phyloP scores from a whole-genome alignment of 1,140 invertebrate species.

The Branchinecta lynchi region DNA sequence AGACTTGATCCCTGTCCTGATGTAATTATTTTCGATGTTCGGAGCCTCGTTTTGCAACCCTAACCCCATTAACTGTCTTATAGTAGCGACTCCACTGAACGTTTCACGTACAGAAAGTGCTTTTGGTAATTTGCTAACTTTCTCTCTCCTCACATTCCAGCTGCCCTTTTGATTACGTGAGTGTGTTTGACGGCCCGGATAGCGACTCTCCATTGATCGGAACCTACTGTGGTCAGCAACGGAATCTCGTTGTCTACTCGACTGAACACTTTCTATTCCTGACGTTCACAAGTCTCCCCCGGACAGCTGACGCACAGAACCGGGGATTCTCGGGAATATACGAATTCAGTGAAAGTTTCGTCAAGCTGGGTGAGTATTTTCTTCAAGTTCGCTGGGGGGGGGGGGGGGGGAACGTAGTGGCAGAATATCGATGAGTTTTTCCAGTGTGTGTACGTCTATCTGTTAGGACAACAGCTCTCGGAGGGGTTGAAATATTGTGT shows the following conservation, averaged over 20 bases:
- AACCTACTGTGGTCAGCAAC: slow-evolving; percentile 93
- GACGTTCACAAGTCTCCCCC: slow-evolving; percentile 69
- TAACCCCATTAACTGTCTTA: too few species aligned
- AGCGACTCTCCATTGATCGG: slow-evolving; percentile 74
- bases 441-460: too few species aligned
- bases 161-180: slow-evolving; percentile 95
- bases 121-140: neutral
- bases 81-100: too few species aligned
- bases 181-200: slow-evolving; percentile 83
- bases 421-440: too few species aligned
- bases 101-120: too few species aligned
- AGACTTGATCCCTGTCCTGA: too few species aligned
- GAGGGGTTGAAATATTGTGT: too few species aligned
- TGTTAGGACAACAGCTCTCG: too few species aligned
- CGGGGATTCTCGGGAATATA: slow-evolving; percentile 88
- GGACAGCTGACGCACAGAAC: slow-evolving; percentile 80
- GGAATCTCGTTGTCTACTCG: slow-evolving; percentile 85
- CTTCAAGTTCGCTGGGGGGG: neutral
- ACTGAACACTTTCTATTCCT: slow-evolving; percentile 74
- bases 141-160: slow-evolving; percentile 38
- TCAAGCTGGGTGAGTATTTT: slow-evolving; percentile 62
- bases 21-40: too few species aligned
- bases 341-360: slow-evolving; percentile 90
- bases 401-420: too few species aligned
- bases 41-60: too few species aligned